A percentile compares a stretch with the other conserved stretches of the same genome.
phyloP scores from a whole-genome alignment of 2,888 invertebrate genomes.

The Cryptophagus acutangulus region DNA sequence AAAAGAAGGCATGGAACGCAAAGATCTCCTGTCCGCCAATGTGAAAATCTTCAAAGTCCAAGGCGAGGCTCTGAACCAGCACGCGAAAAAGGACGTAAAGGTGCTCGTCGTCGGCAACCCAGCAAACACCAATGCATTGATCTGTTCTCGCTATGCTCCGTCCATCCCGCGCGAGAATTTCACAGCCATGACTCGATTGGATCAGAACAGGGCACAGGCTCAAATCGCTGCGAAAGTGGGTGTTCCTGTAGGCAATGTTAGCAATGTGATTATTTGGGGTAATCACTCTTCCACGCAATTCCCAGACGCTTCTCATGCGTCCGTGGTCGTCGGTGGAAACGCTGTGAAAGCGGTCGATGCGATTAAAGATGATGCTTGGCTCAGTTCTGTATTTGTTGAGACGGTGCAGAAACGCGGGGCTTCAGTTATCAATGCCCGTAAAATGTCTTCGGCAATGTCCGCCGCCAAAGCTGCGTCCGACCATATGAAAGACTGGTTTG shows the following conservation, averaged over 20 bases:
- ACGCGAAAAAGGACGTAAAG: conserved; percentile 57
- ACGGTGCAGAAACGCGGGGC: conserved; percentile 97
- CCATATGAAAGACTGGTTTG: conserved; percentile 96
- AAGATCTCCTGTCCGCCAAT: conserved; percentile 94
- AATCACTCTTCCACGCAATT: conserved; percentile 99
- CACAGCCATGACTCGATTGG: conserved; percentile 95
- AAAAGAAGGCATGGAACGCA: conserved; percentile 96
- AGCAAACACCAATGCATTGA: conserved; percentile 96
- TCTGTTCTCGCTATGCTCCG: conserved; percentile 93
- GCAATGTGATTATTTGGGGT: conserved; percentile 97
- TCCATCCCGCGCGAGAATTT: conserved; percentile 95
- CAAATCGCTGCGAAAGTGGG: conserved; percentile 73
- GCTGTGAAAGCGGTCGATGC: conserved; percentile 61
- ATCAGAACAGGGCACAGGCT: conserved; percentile 94
- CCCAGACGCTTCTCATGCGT: conserved; percentile 82
- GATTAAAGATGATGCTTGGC: conserved; percentile 75
- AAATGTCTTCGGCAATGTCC: conserved; percentile 98
- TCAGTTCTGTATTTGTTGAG: conserved; percentile 78
- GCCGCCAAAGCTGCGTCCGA: conserved; percentile 98
- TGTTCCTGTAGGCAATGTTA: conserved; percentile 63
- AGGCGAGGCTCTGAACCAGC: conserved; percentile 85
- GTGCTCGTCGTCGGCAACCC: conserved; percentile 98
- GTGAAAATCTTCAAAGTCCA: conserved; percentile 98
- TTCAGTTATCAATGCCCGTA: conserved; percentile 93
- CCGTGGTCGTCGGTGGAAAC: conserved; percentile 51